Evolutionary conservation across 37 sponge, comb jelly and placozoan species (phyloP), one percentile per base, ranked within the genome.

Genomic region (Diacarnus erythraeanus): DNA sequence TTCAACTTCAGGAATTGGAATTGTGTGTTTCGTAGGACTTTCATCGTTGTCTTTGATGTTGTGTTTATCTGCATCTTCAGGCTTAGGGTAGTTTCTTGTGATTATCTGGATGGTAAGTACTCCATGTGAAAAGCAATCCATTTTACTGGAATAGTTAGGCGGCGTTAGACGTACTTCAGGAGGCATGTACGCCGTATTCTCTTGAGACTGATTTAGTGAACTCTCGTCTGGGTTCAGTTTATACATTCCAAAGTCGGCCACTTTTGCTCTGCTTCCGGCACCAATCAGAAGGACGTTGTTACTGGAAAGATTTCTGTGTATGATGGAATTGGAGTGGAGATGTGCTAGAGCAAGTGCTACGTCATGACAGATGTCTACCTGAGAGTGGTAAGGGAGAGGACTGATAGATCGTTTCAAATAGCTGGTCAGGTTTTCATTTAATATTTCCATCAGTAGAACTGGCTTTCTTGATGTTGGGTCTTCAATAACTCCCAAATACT

Each of bases 121-220:
- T 2, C 83, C 83, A 41, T 68, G 65, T 43, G 83, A 83, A 58
- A 83, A 83, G 23, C 61, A 69, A 21, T 83, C 83, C 25, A 59
- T 9, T n/a, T 59, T 74, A 30, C 30, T 54, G 23, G 42, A 38
- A 30, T 60, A 75, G 21, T 21, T 33, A 23, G 76, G 83, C 3
- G 76, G 47, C 22, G 31, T 42, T 33, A 30, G 12, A 25, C 74
- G 42, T 51, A 38, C 57, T 38, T 83, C 83, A 37, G 83, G 76
- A 72, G 83, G 75, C 83, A 83, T 74, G 83, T 75, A 83, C 4
- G 47, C 30, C 27, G 44, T 21, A 23, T 18, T 33, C 35, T 72
- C 81, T 47, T 71, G 81, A 5, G 43, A 34, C 23, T 30, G 47
- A 75, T 59, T 25, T 20, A 21, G 25, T 61, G 83, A 72, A 23